phyloP scores from a whole-genome alignment of 2,113 vertebrate species.

The Pomatostomus ruficeps region DNA sequence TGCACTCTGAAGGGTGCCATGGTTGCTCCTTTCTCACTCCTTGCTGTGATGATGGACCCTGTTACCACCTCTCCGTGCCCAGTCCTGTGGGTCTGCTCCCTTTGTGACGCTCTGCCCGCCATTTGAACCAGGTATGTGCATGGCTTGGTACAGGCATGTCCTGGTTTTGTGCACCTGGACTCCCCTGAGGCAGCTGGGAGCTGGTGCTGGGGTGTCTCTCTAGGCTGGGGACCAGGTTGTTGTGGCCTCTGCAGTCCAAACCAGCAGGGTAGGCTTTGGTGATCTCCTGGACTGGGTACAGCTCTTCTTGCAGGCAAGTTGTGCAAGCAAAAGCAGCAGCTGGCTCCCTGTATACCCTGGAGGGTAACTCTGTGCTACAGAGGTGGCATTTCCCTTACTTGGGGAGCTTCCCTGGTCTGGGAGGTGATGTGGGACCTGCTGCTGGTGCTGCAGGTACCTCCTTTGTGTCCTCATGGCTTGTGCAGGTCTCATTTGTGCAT shows the following conservation, averaged over 20 bases:
- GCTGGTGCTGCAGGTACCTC: background rate
- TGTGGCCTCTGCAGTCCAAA: background rate
- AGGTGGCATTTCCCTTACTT: fast-evolving
- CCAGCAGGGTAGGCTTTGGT: background rate
- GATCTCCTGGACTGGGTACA: fast-evolving
- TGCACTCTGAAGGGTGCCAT: fast-evolving
- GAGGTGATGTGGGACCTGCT: background rate
- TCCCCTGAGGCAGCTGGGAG: background rate
- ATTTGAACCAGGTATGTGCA: fast-evolving
- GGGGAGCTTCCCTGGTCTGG: fast-evolving
- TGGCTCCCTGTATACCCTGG: fast-evolving
- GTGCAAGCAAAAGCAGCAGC: background rate
- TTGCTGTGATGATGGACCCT: fast-evolving
- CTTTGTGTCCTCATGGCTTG: fast-evolving
- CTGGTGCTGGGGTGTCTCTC: background rate
- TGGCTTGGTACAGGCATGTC: fast-evolving
- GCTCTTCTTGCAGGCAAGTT: background rate
- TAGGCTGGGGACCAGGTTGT: background rate
- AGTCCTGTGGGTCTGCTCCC: fast-evolving
- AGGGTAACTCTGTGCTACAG: fast-evolving
- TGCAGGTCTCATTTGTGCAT: background rate
- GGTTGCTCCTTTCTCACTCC: fast-evolving
- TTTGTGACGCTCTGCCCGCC: fast-evolving
- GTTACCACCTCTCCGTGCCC: fast-evolving
- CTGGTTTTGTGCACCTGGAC: fast-evolving